Conservation (phyloP, 2,113 vertebrate genomes). For the Semicossyphus pulcher region DNA sequence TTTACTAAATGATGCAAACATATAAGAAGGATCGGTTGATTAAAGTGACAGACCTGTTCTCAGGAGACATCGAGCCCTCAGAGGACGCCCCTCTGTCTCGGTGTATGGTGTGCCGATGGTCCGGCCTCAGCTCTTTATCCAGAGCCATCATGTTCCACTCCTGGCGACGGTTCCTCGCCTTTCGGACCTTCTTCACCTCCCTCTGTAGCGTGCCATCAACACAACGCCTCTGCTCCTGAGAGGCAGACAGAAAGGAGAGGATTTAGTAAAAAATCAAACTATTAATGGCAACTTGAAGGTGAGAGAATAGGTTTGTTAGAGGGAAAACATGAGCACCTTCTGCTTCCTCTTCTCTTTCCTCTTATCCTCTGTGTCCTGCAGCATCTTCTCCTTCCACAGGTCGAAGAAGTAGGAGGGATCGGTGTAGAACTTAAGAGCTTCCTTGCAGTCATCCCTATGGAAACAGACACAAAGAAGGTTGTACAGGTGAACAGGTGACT, state of each 20-base stretch:
- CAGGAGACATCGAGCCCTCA: constrained; percentile 96
- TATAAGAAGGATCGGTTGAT: background rate
- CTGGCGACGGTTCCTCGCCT: constrained; percentile 98
- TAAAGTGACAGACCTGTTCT: constrained; percentile 88
- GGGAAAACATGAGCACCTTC: constrained; percentile 67
- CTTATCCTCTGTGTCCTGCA: constrained; percentile 99
- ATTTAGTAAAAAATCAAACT: background rate
- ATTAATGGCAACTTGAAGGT: background rate
- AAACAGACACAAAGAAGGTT: constrained; percentile 24
- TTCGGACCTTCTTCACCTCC: constrained; percentile 99
- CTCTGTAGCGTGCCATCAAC: constrained; percentile 96
- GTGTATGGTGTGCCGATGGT: constrained; percentile 94
- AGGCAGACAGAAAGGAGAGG: background rate
- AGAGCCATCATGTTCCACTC: constrained; percentile 99
- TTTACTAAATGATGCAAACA: background rate
- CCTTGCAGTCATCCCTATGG: constrained; percentile 94
- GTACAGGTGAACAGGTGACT: background rate
- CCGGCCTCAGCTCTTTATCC: constrained; percentile 99
- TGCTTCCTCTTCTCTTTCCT: constrained; percentile 91
- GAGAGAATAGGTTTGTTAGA: background rate
- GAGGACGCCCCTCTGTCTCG: constrained; percentile 93
- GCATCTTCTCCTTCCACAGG: constrained; percentile 99
- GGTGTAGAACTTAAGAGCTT: constrained; percentile 97
- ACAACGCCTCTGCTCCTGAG: constrained; percentile 93
- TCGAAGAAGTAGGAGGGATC: constrained; percentile 99